phyloP scores from a whole-genome alignment of 2,888 invertebrate species.

The Auanema sp. region DNA sequence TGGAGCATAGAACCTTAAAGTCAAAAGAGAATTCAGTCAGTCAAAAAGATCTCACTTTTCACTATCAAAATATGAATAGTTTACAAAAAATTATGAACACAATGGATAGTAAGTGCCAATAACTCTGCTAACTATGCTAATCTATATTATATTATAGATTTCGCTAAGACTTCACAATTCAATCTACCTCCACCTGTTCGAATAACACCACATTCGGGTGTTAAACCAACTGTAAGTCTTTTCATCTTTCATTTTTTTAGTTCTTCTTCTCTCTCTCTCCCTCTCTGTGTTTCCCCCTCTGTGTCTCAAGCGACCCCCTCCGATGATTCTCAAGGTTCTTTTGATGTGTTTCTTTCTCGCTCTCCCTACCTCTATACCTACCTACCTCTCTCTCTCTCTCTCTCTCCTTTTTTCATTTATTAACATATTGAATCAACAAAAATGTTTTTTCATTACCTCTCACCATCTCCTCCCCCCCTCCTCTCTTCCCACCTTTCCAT shows the following conservation, averaged over 20 bases:
- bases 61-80: conserved; percentile 23
- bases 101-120: conserved; percentile 18
- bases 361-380: no score
- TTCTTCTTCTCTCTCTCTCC: not conserved
- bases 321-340: no score
- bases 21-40: conserved; percentile 14
- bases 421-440: no score
- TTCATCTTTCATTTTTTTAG: not conserved
- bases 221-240: conserved; percentile 20
- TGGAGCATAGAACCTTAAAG: conserved; percentile 21
- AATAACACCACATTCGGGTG: conserved; percentile 18
- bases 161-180: conserved; percentile 9
- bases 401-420: no score
- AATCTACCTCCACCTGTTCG: conserved; percentile 20
- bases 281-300: not conserved
- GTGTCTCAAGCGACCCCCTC: not conserved
- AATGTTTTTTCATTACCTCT: no score
- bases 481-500: not conserved
- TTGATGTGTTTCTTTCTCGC: no score
- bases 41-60: conserved; percentile 23
- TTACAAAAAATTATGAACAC: conserved; percentile 24
- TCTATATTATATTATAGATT: conserved; percentile 12
- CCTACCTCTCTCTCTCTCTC: no score
- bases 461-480: no score
- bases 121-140: not conserved